phyloP scores from a whole-genome alignment of 2,113 vertebrate genomes.

The Choloepus hoffmanni region DNA sequence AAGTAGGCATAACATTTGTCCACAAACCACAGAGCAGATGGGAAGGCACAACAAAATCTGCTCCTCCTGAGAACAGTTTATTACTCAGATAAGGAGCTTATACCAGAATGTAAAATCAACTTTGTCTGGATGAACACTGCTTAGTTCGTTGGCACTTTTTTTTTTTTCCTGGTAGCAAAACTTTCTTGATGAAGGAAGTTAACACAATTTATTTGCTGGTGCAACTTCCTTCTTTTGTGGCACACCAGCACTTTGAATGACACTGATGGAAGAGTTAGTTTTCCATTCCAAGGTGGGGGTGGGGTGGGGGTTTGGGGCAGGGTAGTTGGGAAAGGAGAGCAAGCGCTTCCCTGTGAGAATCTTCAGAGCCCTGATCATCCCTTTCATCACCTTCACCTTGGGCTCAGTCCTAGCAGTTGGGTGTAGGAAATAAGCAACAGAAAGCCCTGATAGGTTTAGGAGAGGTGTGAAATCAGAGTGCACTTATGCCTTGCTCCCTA shows the following conservation, averaged over 20 bases:
- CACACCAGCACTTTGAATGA: background rate
- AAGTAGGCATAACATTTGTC: background rate
- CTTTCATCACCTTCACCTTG: fast-evolving
- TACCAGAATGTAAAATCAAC: constrained; percentile 17
- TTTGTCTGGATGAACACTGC: background rate
- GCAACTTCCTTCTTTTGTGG: background rate
- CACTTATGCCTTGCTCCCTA: background rate
- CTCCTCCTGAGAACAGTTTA: background rate
- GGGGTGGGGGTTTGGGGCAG: too few relatives aligned
- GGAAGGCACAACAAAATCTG: background rate
- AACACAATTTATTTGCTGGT: background rate
- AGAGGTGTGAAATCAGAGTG: background rate
- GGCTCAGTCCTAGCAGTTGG: background rate
- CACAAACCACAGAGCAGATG: background rate
- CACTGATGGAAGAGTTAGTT: background rate
- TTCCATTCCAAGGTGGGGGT: background rate
- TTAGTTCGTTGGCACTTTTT: background rate
- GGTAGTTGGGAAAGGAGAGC: background rate
- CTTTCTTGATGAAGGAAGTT: background rate
- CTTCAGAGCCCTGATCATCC: background rate
- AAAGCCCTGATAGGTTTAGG: background rate
- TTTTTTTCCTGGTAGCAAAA: background rate
- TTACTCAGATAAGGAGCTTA: background rate
- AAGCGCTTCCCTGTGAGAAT: background rate
- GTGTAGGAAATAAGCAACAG: background rate